Evolutionary conservation across 1,140 invertebrate genomes (phyloP), one percentile per base, ranked within the genome.

Genomic region (Portunus trituberculatus): DNA sequence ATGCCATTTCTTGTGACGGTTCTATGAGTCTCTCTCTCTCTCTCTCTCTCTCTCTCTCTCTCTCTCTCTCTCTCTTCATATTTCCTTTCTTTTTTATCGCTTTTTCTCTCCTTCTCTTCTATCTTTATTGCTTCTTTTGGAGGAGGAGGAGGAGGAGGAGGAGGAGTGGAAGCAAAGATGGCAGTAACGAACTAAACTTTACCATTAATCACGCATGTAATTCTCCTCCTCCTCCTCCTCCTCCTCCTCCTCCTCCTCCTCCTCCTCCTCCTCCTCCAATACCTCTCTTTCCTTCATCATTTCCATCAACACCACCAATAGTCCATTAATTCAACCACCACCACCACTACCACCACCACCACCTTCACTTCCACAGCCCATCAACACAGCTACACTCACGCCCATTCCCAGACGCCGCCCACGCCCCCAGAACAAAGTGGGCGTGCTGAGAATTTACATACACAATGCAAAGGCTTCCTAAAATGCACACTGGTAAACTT

Each of bases 161-260:
- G 16, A 59, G 52, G 16, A 20, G 52, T 59, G 52, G 52, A 59
- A 20, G 52, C 12, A 59, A 20, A 59, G 67, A 76, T n/a, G 16
- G n/a, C 20, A n/a, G 25, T 76, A 76, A 76, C 67, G 67, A 25
- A n/a, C 20, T 7, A n/a, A n/a, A 8, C 25, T n/a, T n/a, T 76
- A 7, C 20, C 25, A n/a, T 25, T 76, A n/a, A n/a, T 1, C 67
- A 76, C 67, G 67, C 67, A 76, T n/a, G 67, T 20, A 76, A 20
- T 76, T 25, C 67, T 76, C 67, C 67, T 76, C 67, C 67, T 76
- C 67, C 67, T 76, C 67, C 67, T 76, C 67, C 67, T 76, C 67
- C 67, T 76, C n/a, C 67, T 76, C 67, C 67, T n/a, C 25, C 0
- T n/a, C 67, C 67, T 76, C 25, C 67, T 76, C 67, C 67, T n/a